These are phyloP conservation scores for Phengaris alcon DNA, from an alignment of 2,888 invertebrate species.

Conservation along the genomic window DNA sequence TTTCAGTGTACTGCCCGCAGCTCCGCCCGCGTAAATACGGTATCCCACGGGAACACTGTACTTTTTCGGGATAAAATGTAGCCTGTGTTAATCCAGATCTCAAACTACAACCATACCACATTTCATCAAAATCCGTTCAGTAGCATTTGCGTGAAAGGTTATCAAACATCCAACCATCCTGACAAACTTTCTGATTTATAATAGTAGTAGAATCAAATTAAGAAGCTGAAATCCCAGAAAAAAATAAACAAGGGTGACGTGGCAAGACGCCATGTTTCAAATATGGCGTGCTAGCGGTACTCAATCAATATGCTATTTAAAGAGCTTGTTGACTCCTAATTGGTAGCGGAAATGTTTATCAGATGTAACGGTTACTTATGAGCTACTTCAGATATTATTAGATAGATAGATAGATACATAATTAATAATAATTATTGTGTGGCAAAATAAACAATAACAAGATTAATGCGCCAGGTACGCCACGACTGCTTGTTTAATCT, in stretches of 20 bases:
- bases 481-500: no score
- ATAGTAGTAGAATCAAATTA: neutral
- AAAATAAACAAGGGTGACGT: constrained; percentile 11
- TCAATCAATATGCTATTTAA: constrained; percentile 13
- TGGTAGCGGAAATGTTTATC: constrained; percentile 8
- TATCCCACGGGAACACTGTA: no score
- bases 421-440: neutral
- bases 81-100: no score
- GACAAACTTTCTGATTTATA: no score
- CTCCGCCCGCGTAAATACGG: no score
- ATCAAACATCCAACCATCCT: no score
- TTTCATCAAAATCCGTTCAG: no score
- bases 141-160: no score
- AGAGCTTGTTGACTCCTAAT: neutral
- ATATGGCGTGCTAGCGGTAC: neutral
- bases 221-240: neutral
- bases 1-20: no score
- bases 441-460: neutral
- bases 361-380: neutral
- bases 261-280: constrained; percentile 1
- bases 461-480: neutral
- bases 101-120: no score
- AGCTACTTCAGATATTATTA: neutral
- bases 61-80: no score
- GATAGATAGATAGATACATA: neutral